Base-by-base conservation (phyloP, 2,797 vertebrate genomes). In the Enteromius viviparus region DNA sequence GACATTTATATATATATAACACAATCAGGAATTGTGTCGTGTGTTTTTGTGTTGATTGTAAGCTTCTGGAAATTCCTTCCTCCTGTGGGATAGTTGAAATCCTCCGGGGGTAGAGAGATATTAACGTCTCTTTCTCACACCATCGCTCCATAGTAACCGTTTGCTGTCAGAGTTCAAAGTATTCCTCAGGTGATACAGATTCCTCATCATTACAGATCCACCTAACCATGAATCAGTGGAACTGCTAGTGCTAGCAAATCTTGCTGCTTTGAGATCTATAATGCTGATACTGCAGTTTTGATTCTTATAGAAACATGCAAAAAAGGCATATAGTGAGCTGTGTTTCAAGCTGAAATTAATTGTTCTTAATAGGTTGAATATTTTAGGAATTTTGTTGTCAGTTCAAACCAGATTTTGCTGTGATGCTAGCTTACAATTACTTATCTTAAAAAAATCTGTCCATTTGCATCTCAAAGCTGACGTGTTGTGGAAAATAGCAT, bases 101-200 rank as follows among this genome's bases (percentile, higher is more conserved):
- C 66, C 81, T 71, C 65, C 15, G 3, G 75, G 81, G 75, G 29
- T 42, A 51, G 65, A 45, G 7, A 70, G 53, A 83, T 47, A 49
- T 71, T 78, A 78, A 65, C 53, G 6, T 83, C 40, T 37, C 75
- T 71, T 71, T 78, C 75, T 60, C 81, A 78, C 75, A 78, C 53
- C 19, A 76, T 6, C 14, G 6, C 34, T 68, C 72, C 64, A 76
- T 82, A 45, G 81, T 45, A 82, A 82, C 81, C 6, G 23, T 40
- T 15, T 42, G 29, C 80, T 55, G 34, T 42, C 26, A 70, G 49
- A 70, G 74, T 49, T 76, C 51, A 78, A 34, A 47, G 53, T 83
- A 83, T 78, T 83, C 81, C 75, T 78, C 51, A 70, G 81, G 65
- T 62, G 64, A 83, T 70, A 49, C 21, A 77, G 74, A 78, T 70